These are phyloP conservation scores for Thaumetopoea pityocampa DNA, from an alignment of 1,140 invertebrate species.

Conservation along the genomic window DNA sequence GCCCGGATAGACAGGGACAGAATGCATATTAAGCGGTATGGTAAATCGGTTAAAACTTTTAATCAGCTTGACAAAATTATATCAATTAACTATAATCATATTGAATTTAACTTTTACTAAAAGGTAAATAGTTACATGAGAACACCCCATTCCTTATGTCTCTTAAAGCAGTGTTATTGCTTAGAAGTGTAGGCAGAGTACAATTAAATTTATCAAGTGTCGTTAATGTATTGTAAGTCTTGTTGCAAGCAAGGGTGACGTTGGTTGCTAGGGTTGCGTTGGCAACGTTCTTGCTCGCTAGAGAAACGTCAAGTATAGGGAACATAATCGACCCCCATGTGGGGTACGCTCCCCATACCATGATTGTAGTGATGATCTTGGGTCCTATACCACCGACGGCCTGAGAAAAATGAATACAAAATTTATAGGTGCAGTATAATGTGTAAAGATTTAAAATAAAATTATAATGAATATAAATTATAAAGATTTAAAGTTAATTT, in stretches of 20 bases:
- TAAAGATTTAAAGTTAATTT: no score
- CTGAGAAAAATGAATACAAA: slow-evolving; percentile 41
- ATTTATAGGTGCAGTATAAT: slow-evolving; percentile 1
- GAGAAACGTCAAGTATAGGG: slow-evolving; percentile 19
- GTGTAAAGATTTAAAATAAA: no score
- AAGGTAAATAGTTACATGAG: slow-evolving; percentile 32
- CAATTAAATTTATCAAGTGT: slow-evolving; percentile 28
- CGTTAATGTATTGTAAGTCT: slow-evolving; percentile 13
- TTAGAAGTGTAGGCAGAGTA: slow-evolving; percentile 15
- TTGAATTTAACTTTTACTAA: slow-evolving; percentile 25
- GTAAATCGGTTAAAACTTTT: neutral
- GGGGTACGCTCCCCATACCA: slow-evolving; percentile 82
- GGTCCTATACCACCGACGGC: slow-evolving; percentile 86
- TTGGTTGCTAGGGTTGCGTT: slow-evolving; percentile 11
- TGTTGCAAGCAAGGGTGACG: slow-evolving; percentile 30
- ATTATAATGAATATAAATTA: no score
- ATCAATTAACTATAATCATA: neutral
- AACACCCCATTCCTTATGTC: slow-evolving; percentile 23
- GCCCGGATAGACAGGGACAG: no score
- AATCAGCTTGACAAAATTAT: neutral
- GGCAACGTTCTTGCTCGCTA: neutral
- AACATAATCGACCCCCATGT: slow-evolving; percentile 79
- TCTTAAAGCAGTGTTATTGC: slow-evolving; percentile 8
- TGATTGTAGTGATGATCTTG: slow-evolving; percentile 83
- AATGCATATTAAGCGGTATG: no score